Conservation (phyloP, 2,113 vertebrate species). For the Canis aureus region DNA sequence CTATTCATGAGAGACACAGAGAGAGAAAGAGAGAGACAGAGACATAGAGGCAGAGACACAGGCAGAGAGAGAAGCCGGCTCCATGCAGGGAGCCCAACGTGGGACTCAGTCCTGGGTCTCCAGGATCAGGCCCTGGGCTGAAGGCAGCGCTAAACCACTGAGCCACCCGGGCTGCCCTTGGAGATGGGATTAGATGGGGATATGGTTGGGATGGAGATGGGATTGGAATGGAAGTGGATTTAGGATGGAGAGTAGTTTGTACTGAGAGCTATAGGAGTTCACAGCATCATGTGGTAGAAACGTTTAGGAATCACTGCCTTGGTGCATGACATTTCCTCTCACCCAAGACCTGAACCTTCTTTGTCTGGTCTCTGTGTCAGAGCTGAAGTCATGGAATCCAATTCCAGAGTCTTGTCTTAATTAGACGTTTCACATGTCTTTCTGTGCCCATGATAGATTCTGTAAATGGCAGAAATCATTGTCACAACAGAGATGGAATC, state of each 20-base stretch:
- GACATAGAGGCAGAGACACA: too few relatives aligned
- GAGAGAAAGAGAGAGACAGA: too few relatives aligned
- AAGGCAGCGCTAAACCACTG: too few relatives aligned
- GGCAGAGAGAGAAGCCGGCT: too few relatives aligned
- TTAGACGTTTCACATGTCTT: not conserved
- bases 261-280: not conserved
- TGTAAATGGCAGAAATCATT: conserved; percentile 20
- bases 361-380: not conserved
- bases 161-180: too few relatives aligned
- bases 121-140: too few relatives aligned
- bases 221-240: not conserved
- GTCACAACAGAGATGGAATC: conserved; percentile 41
- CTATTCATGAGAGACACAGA: too few relatives aligned
- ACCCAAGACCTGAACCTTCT: not conserved
- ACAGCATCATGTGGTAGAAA: not conserved
- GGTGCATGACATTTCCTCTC: not conserved
- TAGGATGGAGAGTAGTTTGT: not conserved
- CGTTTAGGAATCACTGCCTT: not conserved
- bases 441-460: not conserved
- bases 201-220: not conserved
- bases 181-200: not conserved
- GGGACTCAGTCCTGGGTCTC: too few relatives aligned
- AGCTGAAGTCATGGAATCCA: not conserved
- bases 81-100: too few relatives aligned
- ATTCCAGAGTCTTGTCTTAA: not conserved